Evolutionary conservation across 2,888 invertebrate genomes (phyloP).

Genomic region (Macropis europaea): DNA sequence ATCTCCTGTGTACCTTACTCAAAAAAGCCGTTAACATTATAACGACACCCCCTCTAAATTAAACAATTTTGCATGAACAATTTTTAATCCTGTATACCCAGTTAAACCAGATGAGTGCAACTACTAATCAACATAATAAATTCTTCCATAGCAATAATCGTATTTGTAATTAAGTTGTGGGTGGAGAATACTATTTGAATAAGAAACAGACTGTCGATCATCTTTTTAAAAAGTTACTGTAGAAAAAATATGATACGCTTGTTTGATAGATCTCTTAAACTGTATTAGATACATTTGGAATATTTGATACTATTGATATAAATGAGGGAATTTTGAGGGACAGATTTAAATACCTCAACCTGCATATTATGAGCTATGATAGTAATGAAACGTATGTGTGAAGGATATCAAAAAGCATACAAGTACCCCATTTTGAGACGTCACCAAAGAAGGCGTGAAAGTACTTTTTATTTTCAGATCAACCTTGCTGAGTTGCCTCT

Average conservation of each 20-base stretch:
- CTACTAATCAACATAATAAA: too few relatives aligned
- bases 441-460: constrained; percentile 76
- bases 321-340: background rate
- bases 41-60: too few relatives aligned
- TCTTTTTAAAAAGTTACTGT: background rate
- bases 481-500: constrained; percentile 90
- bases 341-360: background rate
- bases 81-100: too few relatives aligned
- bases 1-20: too few relatives aligned
- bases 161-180: too few relatives aligned
- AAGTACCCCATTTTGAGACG: constrained; percentile 78
- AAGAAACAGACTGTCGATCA: too few relatives aligned
- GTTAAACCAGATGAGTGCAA: too few relatives aligned
- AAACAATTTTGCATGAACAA: too few relatives aligned
- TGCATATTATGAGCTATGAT: background rate
- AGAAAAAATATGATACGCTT: background rate
- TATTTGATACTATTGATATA: background rate
- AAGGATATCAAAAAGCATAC: constrained; percentile 59
- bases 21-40: too few relatives aligned
- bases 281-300: background rate
- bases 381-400: background rate
- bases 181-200: too few relatives aligned
- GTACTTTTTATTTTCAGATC: constrained; percentile 88
- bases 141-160: too few relatives aligned
- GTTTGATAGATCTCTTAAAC: background rate